A percentile compares a stretch with the other conserved stretches of the same genome.
phyloP scores from a whole-genome alignment of 2,797 vertebrate genomes.

The Astyanax mexicanus region DNA sequence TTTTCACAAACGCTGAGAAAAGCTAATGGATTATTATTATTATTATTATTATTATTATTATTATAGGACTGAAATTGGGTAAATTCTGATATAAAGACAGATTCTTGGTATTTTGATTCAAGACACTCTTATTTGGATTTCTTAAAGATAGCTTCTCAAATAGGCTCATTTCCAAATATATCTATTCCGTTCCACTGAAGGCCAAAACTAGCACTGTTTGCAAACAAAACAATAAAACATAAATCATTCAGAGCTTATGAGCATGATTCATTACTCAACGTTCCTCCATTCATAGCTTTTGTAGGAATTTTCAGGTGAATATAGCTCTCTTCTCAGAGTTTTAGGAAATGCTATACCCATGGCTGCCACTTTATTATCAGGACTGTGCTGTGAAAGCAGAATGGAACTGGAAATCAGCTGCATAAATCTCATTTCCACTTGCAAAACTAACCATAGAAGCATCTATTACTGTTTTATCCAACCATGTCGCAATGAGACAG shows the following conservation, averaged over 20 bases:
- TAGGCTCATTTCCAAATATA: background rate
- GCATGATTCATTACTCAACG: background rate
- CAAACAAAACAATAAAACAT: background rate
- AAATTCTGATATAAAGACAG: background rate
- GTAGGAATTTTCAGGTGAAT: conserved; percentile 11
- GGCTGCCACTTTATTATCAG: background rate
- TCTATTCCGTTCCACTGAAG: background rate
- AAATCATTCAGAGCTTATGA: background rate
- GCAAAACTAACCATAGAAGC: no score
- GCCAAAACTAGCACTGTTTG: background rate
- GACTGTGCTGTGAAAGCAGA: background rate
- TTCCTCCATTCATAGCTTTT: background rate
- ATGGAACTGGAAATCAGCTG: background rate
- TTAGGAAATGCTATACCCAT: background rate
- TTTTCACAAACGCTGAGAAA: no score
- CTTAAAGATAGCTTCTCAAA: background rate
- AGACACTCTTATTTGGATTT: background rate
- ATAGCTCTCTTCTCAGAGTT: background rate
- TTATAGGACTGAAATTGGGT: background rate
- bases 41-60: no score
- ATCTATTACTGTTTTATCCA: no score
- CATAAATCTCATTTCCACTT: no score
- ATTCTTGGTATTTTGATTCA: background rate
- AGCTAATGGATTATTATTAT: no score
- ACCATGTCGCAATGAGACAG: no score